A percentile compares a stretch with the other conserved stretches of the same genome.
Conservation (phyloP, 2,797 vertebrate species). For the Coracias cyanogaster region DNA sequence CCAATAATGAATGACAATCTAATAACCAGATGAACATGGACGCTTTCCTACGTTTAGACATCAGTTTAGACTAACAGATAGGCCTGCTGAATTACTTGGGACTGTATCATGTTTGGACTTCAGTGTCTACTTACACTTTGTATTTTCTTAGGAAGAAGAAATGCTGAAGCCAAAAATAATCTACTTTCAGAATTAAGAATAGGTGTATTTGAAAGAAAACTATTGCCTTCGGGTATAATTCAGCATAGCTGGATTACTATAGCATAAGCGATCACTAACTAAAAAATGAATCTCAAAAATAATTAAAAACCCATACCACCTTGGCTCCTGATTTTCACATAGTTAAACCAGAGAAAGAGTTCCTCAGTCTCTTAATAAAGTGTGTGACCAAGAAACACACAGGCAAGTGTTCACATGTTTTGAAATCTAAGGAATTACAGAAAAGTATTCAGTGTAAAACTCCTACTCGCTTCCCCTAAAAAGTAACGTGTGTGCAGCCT, state of each 20-base stretch:
- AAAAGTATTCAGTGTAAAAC: not conserved
- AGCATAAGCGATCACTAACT: not conserved
- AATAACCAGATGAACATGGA: not conserved
- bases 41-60: not conserved
- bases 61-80: not conserved
- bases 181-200: not conserved
- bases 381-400: slow-evolving; percentile 8
- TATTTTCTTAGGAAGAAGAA: not conserved
- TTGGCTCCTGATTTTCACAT: slow-evolving; percentile 22
- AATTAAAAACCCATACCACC: slow-evolving; percentile 24
- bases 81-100: not conserved
- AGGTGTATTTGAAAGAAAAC: not conserved
- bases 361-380: slow-evolving; percentile 9
- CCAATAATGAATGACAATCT: not conserved
- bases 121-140: not conserved
- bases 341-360: slow-evolving; percentile 46
- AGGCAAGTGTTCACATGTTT: slow-evolving; percentile 19
- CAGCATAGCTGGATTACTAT: not conserved
- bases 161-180: not conserved
- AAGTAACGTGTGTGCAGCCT: not conserved
- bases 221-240: not conserved
- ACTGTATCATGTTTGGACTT: not conserved
- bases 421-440: slow-evolving; percentile 12
- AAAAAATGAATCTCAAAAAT: slow-evolving; percentile 37
- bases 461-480: slow-evolving; percentile 6